Evolutionary conservation across 2,888 invertebrate species (phyloP).

Genomic region (Koerneria pararmatus): DNA sequence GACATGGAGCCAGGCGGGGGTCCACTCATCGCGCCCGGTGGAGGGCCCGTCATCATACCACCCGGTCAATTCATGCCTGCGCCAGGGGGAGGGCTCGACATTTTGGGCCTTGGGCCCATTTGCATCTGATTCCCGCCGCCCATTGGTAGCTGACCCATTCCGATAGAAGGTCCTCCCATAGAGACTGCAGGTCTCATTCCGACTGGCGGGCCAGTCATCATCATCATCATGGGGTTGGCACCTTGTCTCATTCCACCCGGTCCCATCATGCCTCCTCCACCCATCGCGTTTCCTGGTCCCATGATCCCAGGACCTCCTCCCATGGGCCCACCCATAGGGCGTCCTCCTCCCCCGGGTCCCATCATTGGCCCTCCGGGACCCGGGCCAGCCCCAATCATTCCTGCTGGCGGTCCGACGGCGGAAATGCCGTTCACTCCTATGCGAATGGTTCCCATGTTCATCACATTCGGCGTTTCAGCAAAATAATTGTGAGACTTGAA

Average conservation of each 20-base stretch:
- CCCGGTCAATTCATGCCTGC: too few species aligned
- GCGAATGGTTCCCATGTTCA: slow-evolving; percentile 53
- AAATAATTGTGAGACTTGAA: too few species aligned
- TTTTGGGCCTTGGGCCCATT: neutral
- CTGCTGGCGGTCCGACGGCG: slow-evolving; percentile 18
- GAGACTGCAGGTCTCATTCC: too few species aligned
- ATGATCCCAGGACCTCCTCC: neutral
- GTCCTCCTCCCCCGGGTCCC: neutral
- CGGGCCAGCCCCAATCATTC: neutral
- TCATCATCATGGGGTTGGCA: too few species aligned
- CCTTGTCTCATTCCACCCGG: too few species aligned
- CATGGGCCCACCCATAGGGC: slow-evolving; percentile 15
- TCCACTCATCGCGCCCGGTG: neutral
- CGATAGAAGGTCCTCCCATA: too few species aligned
- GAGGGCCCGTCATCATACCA: slow-evolving; percentile 11
- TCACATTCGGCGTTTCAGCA: too few species aligned
- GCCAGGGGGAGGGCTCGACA: slow-evolving; percentile 10
- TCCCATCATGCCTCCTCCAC: too few species aligned
- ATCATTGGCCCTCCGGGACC: neutral
- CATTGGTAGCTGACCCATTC: too few species aligned
- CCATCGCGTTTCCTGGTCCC: too few species aligned
- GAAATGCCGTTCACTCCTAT: slow-evolving; percentile 32
- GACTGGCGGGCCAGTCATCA: too few species aligned
- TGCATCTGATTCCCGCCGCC: too few species aligned
- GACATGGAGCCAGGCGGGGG: neutral